These are phyloP conservation scores for Nothocercus nigrocapillus DNA, from an alignment of 2,113 vertebrate genomes.

Conservation along the genomic window DNA sequence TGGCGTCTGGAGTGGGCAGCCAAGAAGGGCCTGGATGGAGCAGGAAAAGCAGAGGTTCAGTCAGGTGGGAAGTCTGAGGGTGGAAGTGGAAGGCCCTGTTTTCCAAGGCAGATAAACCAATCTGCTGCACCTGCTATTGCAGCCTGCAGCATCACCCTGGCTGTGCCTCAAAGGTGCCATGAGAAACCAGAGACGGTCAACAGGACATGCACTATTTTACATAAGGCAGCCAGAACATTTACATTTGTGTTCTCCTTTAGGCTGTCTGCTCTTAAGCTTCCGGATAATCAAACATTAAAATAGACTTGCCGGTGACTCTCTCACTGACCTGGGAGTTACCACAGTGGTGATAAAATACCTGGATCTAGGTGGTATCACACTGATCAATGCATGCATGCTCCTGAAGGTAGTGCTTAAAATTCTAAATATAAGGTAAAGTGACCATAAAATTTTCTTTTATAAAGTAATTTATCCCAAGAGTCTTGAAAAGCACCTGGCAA, in stretches of 20 bases:
- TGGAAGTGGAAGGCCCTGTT: not conserved
- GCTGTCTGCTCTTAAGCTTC: not conserved
- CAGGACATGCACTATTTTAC: not conserved
- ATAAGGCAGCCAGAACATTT: not conserved
- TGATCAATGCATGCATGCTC: not conserved
- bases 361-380: not conserved
- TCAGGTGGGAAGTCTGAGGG: not conserved
- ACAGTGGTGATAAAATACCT: not conserved
- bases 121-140: not conserved
- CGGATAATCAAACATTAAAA: not conserved
- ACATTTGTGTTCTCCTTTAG: not conserved
- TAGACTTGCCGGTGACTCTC: not conserved
- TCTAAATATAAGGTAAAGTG: not conserved
- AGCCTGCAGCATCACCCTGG: not conserved
- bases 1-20: not conserved
- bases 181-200: not conserved
- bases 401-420: not conserved
- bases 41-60: not conserved
- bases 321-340: not conserved
- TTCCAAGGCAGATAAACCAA: not conserved
- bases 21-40: not conserved
- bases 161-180: not conserved
- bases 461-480: not conserved
- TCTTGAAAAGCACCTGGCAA: not conserved
- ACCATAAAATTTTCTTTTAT: not conserved